Evolutionary conservation across 2,113 vertebrate species (phyloP).

Genomic region (Nicator chloris): DNA sequence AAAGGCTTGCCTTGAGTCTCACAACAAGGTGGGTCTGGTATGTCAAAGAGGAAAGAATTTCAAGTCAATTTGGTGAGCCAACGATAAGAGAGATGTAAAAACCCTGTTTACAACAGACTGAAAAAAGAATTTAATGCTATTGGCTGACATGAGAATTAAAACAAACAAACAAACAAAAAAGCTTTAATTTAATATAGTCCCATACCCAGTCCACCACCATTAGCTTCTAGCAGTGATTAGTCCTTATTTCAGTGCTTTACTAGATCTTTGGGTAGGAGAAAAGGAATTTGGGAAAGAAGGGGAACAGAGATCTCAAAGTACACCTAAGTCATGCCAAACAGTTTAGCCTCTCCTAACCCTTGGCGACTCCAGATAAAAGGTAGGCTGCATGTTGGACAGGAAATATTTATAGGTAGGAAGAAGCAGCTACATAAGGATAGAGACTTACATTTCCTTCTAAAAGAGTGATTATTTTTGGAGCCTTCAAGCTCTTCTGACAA

Average conservation of each 20-base stretch:
- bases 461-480: neutral
- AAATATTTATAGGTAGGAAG: neutral
- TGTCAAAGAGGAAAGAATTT: neutral
- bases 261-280: neutral
- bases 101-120: neutral
- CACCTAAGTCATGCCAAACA: neutral
- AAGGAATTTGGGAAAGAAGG: neutral
- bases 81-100: neutral
- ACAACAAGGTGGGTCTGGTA: neutral
- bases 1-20: neutral
- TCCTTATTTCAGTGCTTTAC: neutral
- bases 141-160: neutral
- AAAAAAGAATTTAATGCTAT: neutral
- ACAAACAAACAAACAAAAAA: no score
- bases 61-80: neutral
- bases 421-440: neutral
- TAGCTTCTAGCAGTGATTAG: neutral
- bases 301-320: neutral
- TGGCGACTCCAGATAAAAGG: neutral
- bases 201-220: neutral
- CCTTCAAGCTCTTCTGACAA: neutral
- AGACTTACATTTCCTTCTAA: neutral
- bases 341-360: neutral
- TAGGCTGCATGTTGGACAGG: neutral
- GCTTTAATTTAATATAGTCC: neutral